Evolutionary conservation across 2,113 vertebrate species (phyloP), one percentile per base, ranked within the genome.

Genomic region (Heterotilapia buettikoferi): DNA sequence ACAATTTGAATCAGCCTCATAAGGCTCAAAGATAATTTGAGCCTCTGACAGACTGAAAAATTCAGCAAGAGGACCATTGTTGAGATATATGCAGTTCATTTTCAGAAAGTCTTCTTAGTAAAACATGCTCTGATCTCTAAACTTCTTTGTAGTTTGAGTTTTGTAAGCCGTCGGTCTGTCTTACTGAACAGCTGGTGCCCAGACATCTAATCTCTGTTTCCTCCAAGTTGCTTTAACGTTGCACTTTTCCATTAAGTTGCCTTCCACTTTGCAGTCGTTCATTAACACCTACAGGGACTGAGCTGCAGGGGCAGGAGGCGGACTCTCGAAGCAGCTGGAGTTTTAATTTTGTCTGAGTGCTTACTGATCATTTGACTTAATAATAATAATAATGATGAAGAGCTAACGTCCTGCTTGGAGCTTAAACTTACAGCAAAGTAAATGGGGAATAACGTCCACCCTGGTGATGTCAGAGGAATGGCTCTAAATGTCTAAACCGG

Each of bases 1-100:
- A 92, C 83, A 83, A 86, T 88, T 63, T 89, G 56, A 92, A 71
- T 84, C 56, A 47, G 61, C 81, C 83, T 89, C 68, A 36, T 13
- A 21, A 59, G 31, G 86, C 61, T 89, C 50, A 87, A 56, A 83
- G 86, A 89, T 53, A 26, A 87, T 78, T 52, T 6, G 73, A 52
- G 18, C 26, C 10, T 52, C 73, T 52, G 45, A 78, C 73, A 78
- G 73, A 78, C 18, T 52, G 45, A 78, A 78, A 52, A 8, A 52
- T 78, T n/a, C 45, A 78, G 45, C 73, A 52, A 52, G 45, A 57
- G 45, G 14, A 24, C 57, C 83, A 86, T 90, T 90, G 85, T 88
- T 43, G 83, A 82, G 88, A 61, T 16, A n/a, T 24, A 61, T 11
- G 26, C 43, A 21, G 82, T 78, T 92, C 91, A 82, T 84, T 86